Conservation (phyloP, 2,113 vertebrate species). For the Canis aureus region DNA sequence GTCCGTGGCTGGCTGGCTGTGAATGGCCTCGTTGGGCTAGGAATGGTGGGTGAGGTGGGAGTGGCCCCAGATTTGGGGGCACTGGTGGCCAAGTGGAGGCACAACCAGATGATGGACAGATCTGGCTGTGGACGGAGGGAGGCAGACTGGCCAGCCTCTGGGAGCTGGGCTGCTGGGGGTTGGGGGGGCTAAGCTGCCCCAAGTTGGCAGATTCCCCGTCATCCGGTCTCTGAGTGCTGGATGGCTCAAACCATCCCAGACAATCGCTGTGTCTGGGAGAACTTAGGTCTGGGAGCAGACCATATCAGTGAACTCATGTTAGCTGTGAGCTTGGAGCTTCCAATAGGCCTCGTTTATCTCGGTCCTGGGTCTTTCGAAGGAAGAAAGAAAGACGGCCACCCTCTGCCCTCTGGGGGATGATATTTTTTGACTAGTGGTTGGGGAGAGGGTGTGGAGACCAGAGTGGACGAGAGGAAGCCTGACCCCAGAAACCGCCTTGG, state of each 20-base stretch:
- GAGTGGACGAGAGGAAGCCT: no score
- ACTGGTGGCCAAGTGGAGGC: background rate
- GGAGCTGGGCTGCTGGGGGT: background rate
- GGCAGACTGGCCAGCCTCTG: background rate
- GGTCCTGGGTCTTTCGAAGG: background rate
- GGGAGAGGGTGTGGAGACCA: background rate
- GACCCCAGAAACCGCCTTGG: accelerated
- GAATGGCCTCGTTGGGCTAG: background rate
- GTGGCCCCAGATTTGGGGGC: background rate
- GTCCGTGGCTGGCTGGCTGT: background rate
- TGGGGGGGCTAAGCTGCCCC: background rate
- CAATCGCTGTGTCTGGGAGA: background rate
- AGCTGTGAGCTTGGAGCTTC: background rate
- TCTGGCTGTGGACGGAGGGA: background rate
- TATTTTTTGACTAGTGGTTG: background rate
- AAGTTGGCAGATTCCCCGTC: background rate
- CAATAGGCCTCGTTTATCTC: no score
- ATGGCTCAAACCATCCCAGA: background rate
- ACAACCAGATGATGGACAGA: background rate
- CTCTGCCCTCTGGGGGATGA: background rate
- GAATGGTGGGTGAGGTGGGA: background rate
- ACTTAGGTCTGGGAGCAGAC: background rate
- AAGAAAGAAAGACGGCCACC: background rate
- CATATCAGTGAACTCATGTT: background rate
- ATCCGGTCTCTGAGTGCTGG: background rate